phyloP scores from a whole-genome alignment of 2,113 vertebrate genomes.

The Nibea albiflora region DNA sequence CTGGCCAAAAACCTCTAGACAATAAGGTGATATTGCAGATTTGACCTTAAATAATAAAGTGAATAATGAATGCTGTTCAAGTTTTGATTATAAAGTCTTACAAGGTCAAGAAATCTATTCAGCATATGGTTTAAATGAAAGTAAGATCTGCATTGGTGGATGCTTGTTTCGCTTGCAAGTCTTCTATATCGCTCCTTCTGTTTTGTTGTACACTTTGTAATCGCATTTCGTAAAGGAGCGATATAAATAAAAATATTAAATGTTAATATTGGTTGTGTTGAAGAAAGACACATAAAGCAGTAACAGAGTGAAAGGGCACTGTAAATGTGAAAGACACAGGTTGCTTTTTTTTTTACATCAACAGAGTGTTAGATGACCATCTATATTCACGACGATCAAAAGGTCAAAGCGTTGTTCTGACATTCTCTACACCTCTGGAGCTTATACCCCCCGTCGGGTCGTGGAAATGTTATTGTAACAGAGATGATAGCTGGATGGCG shows the following conservation, averaged over 20 bases:
- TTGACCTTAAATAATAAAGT: no score
- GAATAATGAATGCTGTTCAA: background rate
- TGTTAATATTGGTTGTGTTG: conserved; percentile 4
- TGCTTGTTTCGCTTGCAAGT: background rate
- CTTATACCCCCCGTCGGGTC: conserved; percentile 14
- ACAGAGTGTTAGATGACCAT: conserved; percentile 65
- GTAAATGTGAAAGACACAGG: conserved; percentile 64
- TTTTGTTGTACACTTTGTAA: conserved; percentile 2
- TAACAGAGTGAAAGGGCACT: conserved; percentile 64
- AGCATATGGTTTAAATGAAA: background rate
- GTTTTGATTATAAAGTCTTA: background rate
- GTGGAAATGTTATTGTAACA: conserved; percentile 69
- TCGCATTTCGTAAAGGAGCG: conserved; percentile 3
- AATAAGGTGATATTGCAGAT: background rate
- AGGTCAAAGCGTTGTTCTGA: conserved; percentile 77
- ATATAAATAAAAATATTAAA: conserved; percentile 24
- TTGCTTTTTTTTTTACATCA: conserved; percentile 59
- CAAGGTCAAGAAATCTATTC: background rate
- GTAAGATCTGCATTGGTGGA: background rate
- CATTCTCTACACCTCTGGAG: conserved; percentile 76
- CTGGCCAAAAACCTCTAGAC: background rate
- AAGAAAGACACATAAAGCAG: conserved; percentile 18
- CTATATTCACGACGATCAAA: conserved; percentile 74
- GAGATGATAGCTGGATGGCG: conserved; percentile 60
- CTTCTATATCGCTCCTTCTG: background rate